phyloP scores from a whole-genome alignment of 2,797 vertebrate species.

The Parotocinclus haroldoi region DNA sequence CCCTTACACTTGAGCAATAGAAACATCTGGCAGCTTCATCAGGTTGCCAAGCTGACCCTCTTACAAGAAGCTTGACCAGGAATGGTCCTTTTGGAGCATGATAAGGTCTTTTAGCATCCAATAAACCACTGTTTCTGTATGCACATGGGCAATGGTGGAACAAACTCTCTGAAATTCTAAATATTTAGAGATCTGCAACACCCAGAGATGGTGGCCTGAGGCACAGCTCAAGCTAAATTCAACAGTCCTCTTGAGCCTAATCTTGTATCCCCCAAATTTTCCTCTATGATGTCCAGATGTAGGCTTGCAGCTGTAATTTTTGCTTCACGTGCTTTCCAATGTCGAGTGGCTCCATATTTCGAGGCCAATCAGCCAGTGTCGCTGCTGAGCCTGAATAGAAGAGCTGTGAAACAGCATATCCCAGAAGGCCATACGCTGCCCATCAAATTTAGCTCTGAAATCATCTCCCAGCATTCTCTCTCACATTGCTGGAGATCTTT shows the following conservation, averaged over 20 bases:
- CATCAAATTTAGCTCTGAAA: no score
- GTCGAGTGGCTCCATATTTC: conserved; percentile 40
- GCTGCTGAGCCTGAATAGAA: background rate
- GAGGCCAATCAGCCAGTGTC: conserved; percentile 17
- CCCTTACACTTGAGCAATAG: no score
- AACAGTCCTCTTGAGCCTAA: conserved; percentile 40
- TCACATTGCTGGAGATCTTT: no score
- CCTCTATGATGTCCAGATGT: conserved; percentile 37
- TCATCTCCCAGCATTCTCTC: no score
- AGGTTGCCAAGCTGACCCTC: no score
- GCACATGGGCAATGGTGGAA: conserved; percentile 13
- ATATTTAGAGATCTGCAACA: conserved; percentile 46
- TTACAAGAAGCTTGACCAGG: no score
- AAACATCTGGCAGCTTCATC: no score
- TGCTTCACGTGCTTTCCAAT: conserved; percentile 36
- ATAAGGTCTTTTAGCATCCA: no score
- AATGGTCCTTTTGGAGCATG: no score
- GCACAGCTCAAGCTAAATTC: conserved; percentile 24
- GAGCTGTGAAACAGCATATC: no score
- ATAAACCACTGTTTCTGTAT: no score
- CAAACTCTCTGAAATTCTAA: conserved; percentile 33
- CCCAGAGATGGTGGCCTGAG: conserved; percentile 2
- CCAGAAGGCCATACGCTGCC: no score
- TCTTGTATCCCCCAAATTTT: conserved; percentile 36
- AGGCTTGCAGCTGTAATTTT: conserved; percentile 40